Evolutionary conservation across 2,797 vertebrate species (phyloP), one percentile per base, ranked within the genome.

Genomic region (Podarcis siculus): DNA sequence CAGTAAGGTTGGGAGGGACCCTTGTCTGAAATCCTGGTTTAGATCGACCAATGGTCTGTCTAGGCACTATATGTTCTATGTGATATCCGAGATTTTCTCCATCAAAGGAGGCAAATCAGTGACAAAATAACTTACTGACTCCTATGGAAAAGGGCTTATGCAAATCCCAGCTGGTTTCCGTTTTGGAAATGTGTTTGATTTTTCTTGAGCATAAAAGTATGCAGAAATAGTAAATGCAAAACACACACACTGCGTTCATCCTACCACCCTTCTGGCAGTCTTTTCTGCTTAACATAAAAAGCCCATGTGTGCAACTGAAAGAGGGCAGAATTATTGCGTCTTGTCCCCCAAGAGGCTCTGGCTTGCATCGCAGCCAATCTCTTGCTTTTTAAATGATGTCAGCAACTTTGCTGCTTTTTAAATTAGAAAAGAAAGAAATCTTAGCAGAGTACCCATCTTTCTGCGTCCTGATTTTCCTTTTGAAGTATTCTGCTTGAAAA

Each of bases 401-500:
- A 83, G 21, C 55, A 27, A 88, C 13, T 55, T 55, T 64, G 61
- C 23, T 89, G 86, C 81, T 66, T 73, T 37, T 8, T 15, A 77
- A 27, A 42, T 27, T 13, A 30, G 5, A 73, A 71, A 35, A 32
- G 66, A 15, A 91, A 0, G 1, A 87, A 35, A 30, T 58, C 86
- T 75, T 49, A 49, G 45, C 87, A 82, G 45, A 1, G 90, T 42
- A 83, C 86, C 0, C 0, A 93, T 89, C 61, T 85, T 90, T 95
- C 23, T 2, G 86, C 93, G 89, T 85, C 80, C 89, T 93, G 30
- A 42, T 94, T 95, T 94, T 91, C 73, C 37, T 23, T 91, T 84
- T 21, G 49, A 83, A 90, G 58, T 8, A 0, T 86, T 94, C 88
- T 0, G 2, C 92, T 95, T 96, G 89, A 85, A 35, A 91, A 92